phyloP scores from a whole-genome alignment of 2,113 vertebrate genomes.

The Callochromis pleurospilus region DNA sequence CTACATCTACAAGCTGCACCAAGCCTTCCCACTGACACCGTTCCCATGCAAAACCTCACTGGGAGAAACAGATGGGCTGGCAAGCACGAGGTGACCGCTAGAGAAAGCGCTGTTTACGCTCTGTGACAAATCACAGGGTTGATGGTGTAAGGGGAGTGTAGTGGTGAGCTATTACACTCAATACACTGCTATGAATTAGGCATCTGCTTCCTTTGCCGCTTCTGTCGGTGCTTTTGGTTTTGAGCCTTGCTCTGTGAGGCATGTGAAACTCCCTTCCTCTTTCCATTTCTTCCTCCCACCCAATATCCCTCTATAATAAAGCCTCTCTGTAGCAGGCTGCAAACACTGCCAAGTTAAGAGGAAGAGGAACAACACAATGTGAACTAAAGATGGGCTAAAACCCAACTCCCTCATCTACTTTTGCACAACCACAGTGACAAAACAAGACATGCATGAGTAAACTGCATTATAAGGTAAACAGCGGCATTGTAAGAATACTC shows the following conservation, averaged over 20 bases:
- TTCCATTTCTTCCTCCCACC: slow-evolving; percentile 34
- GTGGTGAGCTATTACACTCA: slow-evolving; percentile 23
- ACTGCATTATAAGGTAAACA: neutral
- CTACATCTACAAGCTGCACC: slow-evolving; percentile 7
- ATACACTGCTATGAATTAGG: slow-evolving; percentile 23
- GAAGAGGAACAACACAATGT: neutral
- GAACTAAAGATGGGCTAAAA: neutral
- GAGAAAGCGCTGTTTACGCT: slow-evolving; percentile 34
- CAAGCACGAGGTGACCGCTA: slow-evolving; percentile 14
- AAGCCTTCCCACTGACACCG: neutral
- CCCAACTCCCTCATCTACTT: neutral
- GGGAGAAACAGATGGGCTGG: slow-evolving; percentile 25
- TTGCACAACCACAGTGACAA: neutral
- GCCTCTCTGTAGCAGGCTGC: neutral
- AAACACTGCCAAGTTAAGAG: slow-evolving; percentile 8
- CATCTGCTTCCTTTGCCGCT: slow-evolving; percentile 13
- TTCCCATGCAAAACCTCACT: slow-evolving; percentile 44
- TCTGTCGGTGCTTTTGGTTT: slow-evolving; percentile 32
- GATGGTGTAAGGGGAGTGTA: slow-evolving; percentile 26
- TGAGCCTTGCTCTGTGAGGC: slow-evolving; percentile 1
- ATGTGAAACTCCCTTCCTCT: slow-evolving; percentile 40
- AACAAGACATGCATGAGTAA: neutral
- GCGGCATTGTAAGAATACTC: neutral
- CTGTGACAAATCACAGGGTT: slow-evolving; percentile 43
- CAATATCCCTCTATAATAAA: slow-evolving; percentile 21